Base-by-base conservation (phyloP, 2,113 vertebrate species). In the Desmodus rotundus region DNA sequence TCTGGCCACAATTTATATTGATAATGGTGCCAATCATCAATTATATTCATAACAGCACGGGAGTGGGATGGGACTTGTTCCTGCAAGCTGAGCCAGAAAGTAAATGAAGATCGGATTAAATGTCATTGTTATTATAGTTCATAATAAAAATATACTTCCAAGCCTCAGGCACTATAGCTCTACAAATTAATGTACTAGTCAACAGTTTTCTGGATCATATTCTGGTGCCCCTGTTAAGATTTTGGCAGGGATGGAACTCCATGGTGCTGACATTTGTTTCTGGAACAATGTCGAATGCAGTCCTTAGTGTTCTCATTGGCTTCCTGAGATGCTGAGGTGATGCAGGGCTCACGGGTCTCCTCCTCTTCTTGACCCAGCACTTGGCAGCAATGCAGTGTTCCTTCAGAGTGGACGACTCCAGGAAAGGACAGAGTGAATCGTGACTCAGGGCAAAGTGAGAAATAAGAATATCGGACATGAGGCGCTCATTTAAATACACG, bases 101-200 rank as follows among this genome's bases (percentile, higher is more conserved):
- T 86, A 97, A 97, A 97, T 95, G 92, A 98, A 98, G 83, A 90
- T 97, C 94, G 95, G 96, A 98, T 95, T 98, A 92, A 98, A 97
- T 96, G 84, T 47, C 45, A 68, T 72, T 96, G 52, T 87, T 97
- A 72, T 83, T 89, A 41, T 86, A 97, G 94, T 91, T 98, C 95
- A 72, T 87, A 84, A 86, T 96, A 98, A 97, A 97, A 97, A 93
- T 1, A 56, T 19, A 63, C 47, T 63, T 72, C 4, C 10, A 94
- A 83, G 77, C 56, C 65, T 89, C 85, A 80, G 93, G 47, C 89
- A 88, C 43, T 81, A 15, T 86, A 88, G 54, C 80, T 97, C 93
- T 97, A 68, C 93, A 87, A 97, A 96, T 96, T 92, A 97, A 96
- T 92, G 74, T 22, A 86, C 93, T 95, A 91, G 87, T 90, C 92